Evolutionary conservation across 2,888 invertebrate species (phyloP).

Genomic region (Sinodicranocentrus sp.): DNA sequence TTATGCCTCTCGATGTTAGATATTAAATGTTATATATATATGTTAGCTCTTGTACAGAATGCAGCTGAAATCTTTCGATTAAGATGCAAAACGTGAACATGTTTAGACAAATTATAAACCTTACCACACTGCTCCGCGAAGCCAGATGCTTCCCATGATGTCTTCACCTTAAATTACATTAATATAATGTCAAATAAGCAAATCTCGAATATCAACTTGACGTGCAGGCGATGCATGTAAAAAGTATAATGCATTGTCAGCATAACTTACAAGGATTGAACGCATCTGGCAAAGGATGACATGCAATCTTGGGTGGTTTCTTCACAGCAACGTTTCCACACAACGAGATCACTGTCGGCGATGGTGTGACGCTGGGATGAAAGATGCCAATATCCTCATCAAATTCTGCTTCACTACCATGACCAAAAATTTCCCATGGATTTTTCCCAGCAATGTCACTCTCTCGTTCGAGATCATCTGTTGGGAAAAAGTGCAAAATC

Average conservation of each 20-base stretch:
- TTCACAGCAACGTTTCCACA: conserved; percentile 70
- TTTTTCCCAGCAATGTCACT: conserved; percentile 53
- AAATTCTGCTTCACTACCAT: conserved; percentile 32
- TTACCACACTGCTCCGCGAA: conserved; percentile 89
- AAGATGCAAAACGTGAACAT: background rate
- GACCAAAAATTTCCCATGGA: conserved; percentile 45
- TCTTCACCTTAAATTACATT: conserved; percentile 82
- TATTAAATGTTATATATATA: too few relatives aligned
- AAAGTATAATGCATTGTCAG: too few relatives aligned
- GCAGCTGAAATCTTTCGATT: background rate
- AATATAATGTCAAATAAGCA: too few relatives aligned
- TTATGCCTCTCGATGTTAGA: too few relatives aligned
- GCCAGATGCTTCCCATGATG: conserved; percentile 90
- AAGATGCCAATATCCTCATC: conserved; percentile 63
- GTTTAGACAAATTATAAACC: background rate
- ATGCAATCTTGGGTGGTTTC: conserved; percentile 79
- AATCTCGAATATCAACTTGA: conserved; percentile 19
- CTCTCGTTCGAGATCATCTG: conserved; percentile 53
- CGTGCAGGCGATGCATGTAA: too few relatives aligned
- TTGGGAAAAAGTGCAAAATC: too few relatives aligned
- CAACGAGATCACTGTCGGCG: conserved; percentile 61
- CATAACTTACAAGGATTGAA: conserved; percentile 85
- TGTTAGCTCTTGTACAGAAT: too few relatives aligned
- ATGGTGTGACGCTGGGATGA: conserved; percentile 66
- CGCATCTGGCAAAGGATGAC: conserved; percentile 87